phyloP scores from a whole-genome alignment of 1,140 invertebrate genomes.

The Aphaenogaster ashmeadi region DNA sequence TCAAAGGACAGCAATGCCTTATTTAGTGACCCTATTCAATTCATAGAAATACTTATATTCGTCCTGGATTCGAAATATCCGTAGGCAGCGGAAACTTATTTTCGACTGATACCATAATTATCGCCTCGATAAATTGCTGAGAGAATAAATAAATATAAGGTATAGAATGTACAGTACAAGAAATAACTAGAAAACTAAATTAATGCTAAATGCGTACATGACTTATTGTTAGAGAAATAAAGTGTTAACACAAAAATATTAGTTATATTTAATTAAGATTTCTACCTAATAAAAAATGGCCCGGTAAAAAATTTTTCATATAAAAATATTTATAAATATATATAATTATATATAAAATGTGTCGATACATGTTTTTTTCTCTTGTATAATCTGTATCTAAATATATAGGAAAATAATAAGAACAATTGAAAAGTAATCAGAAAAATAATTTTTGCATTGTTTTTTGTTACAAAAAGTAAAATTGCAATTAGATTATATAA shows the following conservation, averaged over 20 bases:
- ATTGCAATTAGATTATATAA: too few relatives aligned
- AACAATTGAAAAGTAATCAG: too few relatives aligned
- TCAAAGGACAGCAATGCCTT: conserved; percentile 58
- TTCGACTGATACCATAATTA: not conserved
- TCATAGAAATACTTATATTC: conserved; percentile 9
- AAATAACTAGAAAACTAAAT: not conserved
- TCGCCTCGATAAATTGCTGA: not conserved
- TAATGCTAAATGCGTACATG: not conserved
- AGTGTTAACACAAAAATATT: not conserved
- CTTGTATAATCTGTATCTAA: too few relatives aligned
- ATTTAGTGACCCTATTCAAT: conserved; percentile 50
- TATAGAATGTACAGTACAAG: not conserved
- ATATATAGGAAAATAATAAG: too few relatives aligned
- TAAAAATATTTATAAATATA: too few relatives aligned
- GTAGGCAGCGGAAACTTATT: not conserved
- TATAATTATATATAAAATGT: too few relatives aligned
- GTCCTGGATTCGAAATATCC: conserved; percentile 46
- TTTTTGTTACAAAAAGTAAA: too few relatives aligned
- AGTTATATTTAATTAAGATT: not conserved
- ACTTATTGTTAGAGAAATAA: not conserved
- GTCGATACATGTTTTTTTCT: too few relatives aligned
- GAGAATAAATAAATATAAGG: not conserved
- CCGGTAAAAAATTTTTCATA: too few relatives aligned
- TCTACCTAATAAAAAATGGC: not conserved
- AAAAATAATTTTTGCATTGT: too few relatives aligned